These are phyloP conservation scores for Beroe forskalii DNA, from an alignment of 37 sponge, comb jelly and placozoan genomes.

Conservation along the genomic window DNA sequence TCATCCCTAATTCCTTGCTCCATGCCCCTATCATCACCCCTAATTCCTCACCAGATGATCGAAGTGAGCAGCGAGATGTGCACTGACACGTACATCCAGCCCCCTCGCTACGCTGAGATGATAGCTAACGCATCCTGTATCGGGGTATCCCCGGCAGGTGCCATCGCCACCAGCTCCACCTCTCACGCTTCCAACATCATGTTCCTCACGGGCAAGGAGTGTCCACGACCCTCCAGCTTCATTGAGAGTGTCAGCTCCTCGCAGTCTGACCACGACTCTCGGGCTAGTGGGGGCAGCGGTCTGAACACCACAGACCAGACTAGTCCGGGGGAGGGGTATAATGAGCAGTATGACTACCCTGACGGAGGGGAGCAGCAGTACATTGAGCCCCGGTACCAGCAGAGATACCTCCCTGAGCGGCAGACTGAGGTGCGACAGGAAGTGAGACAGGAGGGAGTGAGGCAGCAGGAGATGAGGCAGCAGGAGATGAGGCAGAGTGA, in stretches of 20 bases:
- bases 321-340: not conserved
- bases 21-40: too few species aligned
- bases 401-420: too few species aligned
- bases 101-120: slow-evolving; percentile 29
- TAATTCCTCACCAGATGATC: slow-evolving; percentile 45
- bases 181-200: slow-evolving; percentile 19
- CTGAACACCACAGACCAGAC: not conserved
- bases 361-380: not conserved
- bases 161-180: slow-evolving; percentile 16
- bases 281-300: not conserved
- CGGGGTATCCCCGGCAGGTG: slow-evolving; percentile 20
- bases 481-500: too few species aligned
- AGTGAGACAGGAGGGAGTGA: too few species aligned
- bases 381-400: not conserved
- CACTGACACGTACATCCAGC: slow-evolving; percentile 11
- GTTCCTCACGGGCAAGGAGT: slow-evolving; percentile 17
- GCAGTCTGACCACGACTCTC: not conserved
- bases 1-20: too few species aligned
- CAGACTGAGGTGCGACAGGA: too few species aligned
- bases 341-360: not conserved
- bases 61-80: slow-evolving; percentile 33
- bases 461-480: too few species aligned
- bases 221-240: slow-evolving; percentile 21
- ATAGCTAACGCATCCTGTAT: slow-evolving; percentile 15
- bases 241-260: slow-evolving; percentile 4